phyloP scores from a whole-genome alignment of 2,888 invertebrate genomes.

The Pegoplata infirma region DNA sequence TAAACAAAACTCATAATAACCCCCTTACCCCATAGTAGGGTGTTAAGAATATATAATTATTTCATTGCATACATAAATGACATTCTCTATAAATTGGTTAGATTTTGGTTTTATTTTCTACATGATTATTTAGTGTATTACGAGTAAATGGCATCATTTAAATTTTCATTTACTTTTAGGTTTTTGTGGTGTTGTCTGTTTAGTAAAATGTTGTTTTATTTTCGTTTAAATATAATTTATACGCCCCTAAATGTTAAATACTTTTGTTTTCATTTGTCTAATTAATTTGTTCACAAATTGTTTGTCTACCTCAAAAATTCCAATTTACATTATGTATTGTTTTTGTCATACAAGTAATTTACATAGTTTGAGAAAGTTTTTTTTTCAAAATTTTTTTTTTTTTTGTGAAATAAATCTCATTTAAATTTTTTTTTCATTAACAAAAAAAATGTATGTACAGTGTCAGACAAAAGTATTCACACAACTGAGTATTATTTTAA shows the following conservation, averaged over 20 bases:
- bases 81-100: conserved; percentile 25
- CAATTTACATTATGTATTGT: neutral
- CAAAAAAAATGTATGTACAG: neutral
- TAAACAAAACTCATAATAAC: neutral
- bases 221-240: conserved; percentile 19
- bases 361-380: neutral
- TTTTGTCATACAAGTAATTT: neutral
- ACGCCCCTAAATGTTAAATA: conserved; percentile 56
- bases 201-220: conserved; percentile 1
- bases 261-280: conserved; percentile 54
- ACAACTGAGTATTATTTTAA: too few relatives aligned
- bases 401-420: too few relatives aligned
- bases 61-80: conserved; percentile 25
- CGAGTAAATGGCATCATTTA: conserved; percentile 31
- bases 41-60: conserved; percentile 2
- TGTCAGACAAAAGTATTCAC: too few relatives aligned
- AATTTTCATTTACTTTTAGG: conserved; percentile 46
- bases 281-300: conserved; percentile 41
- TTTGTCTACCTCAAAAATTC: conserved; percentile 19
- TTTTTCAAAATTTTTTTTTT: too few relatives aligned
- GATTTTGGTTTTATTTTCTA: conserved; percentile 6
- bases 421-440: too few relatives aligned
- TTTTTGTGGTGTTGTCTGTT: conserved; percentile 11
- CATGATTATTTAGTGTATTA: conserved; percentile 26
- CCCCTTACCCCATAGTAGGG: neutral